Evolutionary conservation across 1,140 invertebrate genomes (phyloP), one percentile per base, ranked within the genome.

Genomic region (Trinorchestia longiramus): DNA sequence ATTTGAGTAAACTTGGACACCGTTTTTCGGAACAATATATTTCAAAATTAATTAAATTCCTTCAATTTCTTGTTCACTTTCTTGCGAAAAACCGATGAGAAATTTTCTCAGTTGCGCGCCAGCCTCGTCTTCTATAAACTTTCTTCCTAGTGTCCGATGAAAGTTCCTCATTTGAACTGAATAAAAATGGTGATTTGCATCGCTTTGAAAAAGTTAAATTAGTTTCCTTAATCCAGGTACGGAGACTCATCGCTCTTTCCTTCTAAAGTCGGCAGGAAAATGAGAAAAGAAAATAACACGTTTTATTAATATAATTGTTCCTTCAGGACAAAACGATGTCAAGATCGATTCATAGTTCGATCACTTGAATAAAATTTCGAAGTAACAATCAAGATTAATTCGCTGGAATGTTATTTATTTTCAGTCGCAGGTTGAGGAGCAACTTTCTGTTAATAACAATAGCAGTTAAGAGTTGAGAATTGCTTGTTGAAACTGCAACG

Each of bases 121-220:
- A 77, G 62, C 36, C 36, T 77, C 28, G 36, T 77, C 62, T 23
- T 77, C 28, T 3, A 77, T 36, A 77, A 77, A 77, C 62, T 77
- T 77, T 77, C 28, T 36, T 77, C 62, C 62, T 23, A 77, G 62
- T 36, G 62, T 36, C 28, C 62, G 62, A 3, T 77, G 62, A 77
- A 36, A 77, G 62, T 77, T 77, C 28, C 62, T 77, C 47, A 77
- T 77, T 77, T 23, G 62, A 77, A 77, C 62, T 77, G 62, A 15
- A 77, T 77, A 77, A 77, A 77, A 77, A 77, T 77, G 62, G 62
- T 36, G 62, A 77, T 77, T 77, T 77, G 62, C 62, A 77, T 77
- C 62, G 62, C 62, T 77, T 77, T 77, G 62, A 77, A 77, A 77
- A 77, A 77, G 11, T 77, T 77, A 19, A 77, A 77, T 77, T 77